A percentile compares a stretch with the other conserved stretches of the same genome.
Conservation (phyloP, 2,797 vertebrate species). For the Dromococcyx pavoninus region DNA sequence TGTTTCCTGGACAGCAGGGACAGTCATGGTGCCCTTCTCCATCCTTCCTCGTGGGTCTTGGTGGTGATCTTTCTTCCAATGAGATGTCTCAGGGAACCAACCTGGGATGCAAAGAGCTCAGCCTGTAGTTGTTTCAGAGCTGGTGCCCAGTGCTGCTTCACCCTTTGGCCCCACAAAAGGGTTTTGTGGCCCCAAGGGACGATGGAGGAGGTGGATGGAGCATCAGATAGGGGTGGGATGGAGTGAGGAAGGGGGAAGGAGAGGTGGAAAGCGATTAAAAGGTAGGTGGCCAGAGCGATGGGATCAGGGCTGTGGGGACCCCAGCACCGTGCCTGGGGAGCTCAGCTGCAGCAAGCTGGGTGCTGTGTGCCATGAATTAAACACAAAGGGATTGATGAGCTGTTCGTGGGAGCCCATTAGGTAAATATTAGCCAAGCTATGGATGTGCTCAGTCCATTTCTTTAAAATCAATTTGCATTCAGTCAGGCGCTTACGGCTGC, state of each 20-base stretch:
- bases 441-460: not conserved
- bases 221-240: too few species aligned
- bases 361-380: not conserved
- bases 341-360: not conserved
- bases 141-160: not conserved
- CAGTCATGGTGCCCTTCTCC: fast-evolving
- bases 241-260: not conserved
- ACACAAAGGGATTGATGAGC: not conserved
- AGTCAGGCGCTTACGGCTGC: fast-evolving
- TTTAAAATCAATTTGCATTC: not conserved
- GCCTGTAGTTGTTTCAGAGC: not conserved
- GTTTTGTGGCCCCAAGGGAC: fast-evolving
- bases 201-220: not conserved
- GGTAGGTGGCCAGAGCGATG: not conserved
- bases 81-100: fast-evolving
- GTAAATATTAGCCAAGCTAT: not conserved
- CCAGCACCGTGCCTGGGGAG: not conserved
- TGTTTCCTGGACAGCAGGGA: not conserved
- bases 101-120: not conserved
- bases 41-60: not conserved
- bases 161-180: not conserved
- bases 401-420: not conserved
- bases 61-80: not conserved
- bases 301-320: not conserved
- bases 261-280: not conserved